Base-by-base conservation (phyloP, 64 coral and sea anemone species). In the Cladopsammia gracilis region DNA sequence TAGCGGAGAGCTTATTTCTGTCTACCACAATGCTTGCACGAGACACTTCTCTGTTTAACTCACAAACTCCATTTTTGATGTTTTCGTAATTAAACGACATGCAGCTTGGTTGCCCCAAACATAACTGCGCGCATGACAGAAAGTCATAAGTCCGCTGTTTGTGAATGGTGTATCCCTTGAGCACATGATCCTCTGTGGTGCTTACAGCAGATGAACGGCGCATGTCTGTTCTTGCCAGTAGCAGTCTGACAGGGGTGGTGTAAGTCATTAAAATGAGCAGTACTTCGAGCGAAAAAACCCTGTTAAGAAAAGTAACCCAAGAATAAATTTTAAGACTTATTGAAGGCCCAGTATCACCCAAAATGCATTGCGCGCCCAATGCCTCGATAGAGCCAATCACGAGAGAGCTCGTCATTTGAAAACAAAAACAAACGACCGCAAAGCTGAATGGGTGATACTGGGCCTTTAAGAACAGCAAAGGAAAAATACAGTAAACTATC, bases 71-170 rank as follows among this genome's bases (percentile, higher is more conserved):
- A 72, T 91, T 80, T 64, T 46, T 24, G 26, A 79, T 15, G 10
- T 78, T 73, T 51, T 85, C 64, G 50, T 74, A 92, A 62, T 92
- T 92, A 3, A 92, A 74, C 10, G 90, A 92, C 51, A 50, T 12
- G n/a, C 90, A 92, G 0, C n/a, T 73, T 12, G 50, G 67, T 0
- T 7, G 81, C 20, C 45, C 16, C 67, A 92, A 67, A 47, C 90
- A 92, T n/a, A 76, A 48, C 11, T 92, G 90, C 18, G 90, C 90
- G 79, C 90, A 92, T 85, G 90, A 25, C 54, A 85, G 51, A 19
- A 75, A 62, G 19, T 70, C 68, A 58, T 26, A 58, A 62, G 78
- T 92, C 34, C 7, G 78, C 77, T 73, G 90, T 73, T 47, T 75
- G 56, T 73, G 18, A 52, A 92, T 78, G 22, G 59, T 52, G 34